These are phyloP conservation scores for Cyrtorhinus lividipennis DNA, from an alignment of 1,140 invertebrate genomes.

Conservation along the genomic window DNA sequence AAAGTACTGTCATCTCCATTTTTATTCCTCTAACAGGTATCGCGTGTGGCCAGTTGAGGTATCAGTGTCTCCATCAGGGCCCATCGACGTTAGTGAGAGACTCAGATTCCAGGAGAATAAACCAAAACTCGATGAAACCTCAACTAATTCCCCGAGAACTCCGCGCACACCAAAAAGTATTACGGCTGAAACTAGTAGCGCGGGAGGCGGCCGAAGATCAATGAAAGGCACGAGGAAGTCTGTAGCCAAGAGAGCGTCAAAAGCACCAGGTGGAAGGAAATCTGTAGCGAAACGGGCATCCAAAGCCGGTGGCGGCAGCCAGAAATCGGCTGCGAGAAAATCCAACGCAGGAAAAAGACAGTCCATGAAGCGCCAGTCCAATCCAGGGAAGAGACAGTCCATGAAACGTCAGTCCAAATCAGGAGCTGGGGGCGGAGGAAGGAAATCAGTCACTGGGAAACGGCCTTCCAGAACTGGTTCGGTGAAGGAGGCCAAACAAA, in stretches of 20 bases:
- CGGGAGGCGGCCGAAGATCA: background rate
- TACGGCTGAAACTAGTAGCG: background rate
- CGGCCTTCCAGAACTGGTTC: background rate
- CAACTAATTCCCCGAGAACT: background rate
- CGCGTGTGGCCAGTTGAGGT: constrained; percentile 13
- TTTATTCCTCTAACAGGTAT: background rate
- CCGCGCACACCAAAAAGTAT: background rate
- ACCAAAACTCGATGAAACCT: background rate
- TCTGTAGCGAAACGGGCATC: background rate
- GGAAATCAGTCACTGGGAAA: background rate
- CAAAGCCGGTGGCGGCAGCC: background rate
- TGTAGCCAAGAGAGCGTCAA: background rate
- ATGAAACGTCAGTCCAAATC: background rate
- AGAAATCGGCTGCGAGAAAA: constrained; percentile 3
- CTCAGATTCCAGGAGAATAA: background rate
- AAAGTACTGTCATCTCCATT: too few species aligned
- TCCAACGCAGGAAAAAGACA: background rate
- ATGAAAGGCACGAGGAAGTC: background rate
- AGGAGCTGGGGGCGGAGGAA: background rate
- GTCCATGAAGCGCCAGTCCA: background rate
- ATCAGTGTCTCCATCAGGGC: background rate
- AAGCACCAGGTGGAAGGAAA: constrained; percentile 5
- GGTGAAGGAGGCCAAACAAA: constrained; percentile 3
- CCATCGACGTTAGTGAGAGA: background rate
- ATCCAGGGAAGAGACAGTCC: background rate